Evolutionary conservation across 2,113 vertebrate species (phyloP).

Genomic region (Melanerpes formicivorus): DNA sequence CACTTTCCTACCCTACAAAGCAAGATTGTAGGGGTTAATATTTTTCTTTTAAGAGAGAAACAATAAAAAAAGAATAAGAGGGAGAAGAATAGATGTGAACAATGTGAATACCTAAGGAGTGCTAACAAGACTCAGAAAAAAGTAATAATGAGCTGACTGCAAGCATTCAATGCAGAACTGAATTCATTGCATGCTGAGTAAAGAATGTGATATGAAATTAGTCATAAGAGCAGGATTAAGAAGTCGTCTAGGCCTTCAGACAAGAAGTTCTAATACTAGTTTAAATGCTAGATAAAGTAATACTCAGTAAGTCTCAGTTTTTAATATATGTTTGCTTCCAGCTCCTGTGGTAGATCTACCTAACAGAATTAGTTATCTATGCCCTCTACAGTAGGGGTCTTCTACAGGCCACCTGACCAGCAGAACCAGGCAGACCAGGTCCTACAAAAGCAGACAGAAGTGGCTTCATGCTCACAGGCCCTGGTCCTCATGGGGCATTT

Average conservation of each 20-base stretch:
- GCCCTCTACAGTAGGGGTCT: neutral
- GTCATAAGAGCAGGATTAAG: neutral
- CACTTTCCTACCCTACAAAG: no score
- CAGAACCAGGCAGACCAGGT: no score
- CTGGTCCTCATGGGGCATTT: no score
- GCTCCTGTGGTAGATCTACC: neutral
- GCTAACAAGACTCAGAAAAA: neutral
- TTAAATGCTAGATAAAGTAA: neutral
- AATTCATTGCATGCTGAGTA: neutral
- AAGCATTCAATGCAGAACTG: neutral
- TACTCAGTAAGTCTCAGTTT: neutral
- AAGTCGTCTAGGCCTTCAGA: neutral
- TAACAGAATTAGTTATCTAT: neutral
- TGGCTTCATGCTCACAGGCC: no score
- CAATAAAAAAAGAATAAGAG: neutral
- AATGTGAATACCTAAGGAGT: neutral
- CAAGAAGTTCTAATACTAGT: neutral
- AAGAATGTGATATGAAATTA: neutral
- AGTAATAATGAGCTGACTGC: fast-evolving
- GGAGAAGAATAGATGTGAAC: neutral
- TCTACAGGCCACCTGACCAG: no score
- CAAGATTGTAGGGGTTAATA: neutral
- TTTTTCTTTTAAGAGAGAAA: neutral
- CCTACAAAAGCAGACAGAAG: no score
- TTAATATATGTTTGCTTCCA: neutral